phyloP scores from a whole-genome alignment of 1,140 invertebrate genomes.

The Chrysoperla carnea region DNA sequence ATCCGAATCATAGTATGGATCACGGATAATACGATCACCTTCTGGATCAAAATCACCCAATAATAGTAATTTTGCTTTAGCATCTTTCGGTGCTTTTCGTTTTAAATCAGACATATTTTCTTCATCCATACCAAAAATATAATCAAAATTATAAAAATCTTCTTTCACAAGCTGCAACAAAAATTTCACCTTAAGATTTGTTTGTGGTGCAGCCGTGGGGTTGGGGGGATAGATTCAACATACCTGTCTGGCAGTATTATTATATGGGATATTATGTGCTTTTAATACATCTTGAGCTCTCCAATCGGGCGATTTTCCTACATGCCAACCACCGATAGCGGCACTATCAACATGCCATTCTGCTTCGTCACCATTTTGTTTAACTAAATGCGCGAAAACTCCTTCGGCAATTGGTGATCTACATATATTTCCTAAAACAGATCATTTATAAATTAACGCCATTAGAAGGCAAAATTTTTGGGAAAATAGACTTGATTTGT shows the following conservation, averaged over 20 bases:
- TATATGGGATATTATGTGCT: conserved; percentile 50
- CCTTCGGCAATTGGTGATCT: conserved; percentile 90
- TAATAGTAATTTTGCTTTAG: conserved; percentile 52
- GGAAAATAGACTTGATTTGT: no score
- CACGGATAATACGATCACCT: conserved; percentile 59
- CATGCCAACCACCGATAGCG: conserved; percentile 68
- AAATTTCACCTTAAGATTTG: not conserved
- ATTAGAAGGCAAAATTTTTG: no score
- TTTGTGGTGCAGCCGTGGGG: no score
- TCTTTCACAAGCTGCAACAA: conserved; percentile 14
- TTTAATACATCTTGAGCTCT: conserved; percentile 53
- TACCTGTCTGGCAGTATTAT: conserved; percentile 60
- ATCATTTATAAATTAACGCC: no score
- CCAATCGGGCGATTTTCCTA: conserved; percentile 60
- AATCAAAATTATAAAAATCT: conserved; percentile 66
- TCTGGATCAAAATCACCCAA: conserved; percentile 69
- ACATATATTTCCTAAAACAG: conserved; percentile 68
- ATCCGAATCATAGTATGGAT: conserved; percentile 67
- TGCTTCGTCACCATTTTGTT: conserved; percentile 23
- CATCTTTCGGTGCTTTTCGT: conserved; percentile 32
- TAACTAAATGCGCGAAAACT: conserved; percentile 51
- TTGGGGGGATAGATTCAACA: no score
- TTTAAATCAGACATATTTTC: conserved; percentile 56
- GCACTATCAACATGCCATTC: conserved; percentile 77
- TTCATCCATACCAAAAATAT: conserved; percentile 84